A percentile compares a stretch with the other conserved stretches of the same genome.
Evolutionary conservation across 2,888 invertebrate species (phyloP).

Genomic region (Ennomos quercinarius): DNA sequence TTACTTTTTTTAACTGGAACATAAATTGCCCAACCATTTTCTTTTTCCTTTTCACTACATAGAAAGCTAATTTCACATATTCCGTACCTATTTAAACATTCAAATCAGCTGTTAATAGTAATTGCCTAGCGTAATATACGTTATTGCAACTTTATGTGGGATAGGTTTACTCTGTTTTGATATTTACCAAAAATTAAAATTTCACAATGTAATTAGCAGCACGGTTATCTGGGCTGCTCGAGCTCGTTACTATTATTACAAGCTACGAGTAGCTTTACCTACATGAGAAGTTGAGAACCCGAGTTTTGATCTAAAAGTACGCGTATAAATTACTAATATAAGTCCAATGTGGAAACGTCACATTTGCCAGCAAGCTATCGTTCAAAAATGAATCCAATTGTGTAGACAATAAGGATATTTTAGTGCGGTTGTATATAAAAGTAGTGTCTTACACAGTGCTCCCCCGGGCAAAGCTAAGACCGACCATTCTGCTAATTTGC

Average conservation of each 20-base stretch:
- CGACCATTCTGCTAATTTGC: slow-evolving; percentile 30
- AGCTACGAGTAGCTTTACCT: slow-evolving; percentile 10
- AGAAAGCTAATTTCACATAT: too few species aligned
- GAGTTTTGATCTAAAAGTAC: slow-evolving; percentile 29
- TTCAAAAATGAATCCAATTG: background rate
- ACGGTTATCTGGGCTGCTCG: background rate
- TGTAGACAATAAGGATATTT: background rate
- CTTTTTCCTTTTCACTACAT: too few species aligned
- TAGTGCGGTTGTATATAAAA: slow-evolving; percentile 9
- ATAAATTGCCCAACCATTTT: too few species aligned
- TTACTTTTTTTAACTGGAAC: too few species aligned
- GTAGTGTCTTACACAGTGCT: slow-evolving; percentile 7
- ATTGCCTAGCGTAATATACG: too few species aligned
- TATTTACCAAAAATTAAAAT: too few species aligned
- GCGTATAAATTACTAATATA: slow-evolving; percentile 19
- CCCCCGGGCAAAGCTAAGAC: slow-evolving; percentile 24
- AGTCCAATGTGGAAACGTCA: slow-evolving; percentile 2
- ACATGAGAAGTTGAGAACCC: slow-evolving; percentile 16
- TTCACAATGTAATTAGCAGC: too few species aligned
- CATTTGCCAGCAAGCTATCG: background rate
- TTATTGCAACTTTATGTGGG: too few species aligned
- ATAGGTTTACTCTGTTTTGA: too few species aligned
- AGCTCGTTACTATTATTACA: slow-evolving; percentile 6
- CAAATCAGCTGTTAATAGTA: too few species aligned
- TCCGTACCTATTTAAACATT: too few species aligned